Conservation (phyloP, 2,888 invertebrate species). For the Mesochorus sp. region DNA sequence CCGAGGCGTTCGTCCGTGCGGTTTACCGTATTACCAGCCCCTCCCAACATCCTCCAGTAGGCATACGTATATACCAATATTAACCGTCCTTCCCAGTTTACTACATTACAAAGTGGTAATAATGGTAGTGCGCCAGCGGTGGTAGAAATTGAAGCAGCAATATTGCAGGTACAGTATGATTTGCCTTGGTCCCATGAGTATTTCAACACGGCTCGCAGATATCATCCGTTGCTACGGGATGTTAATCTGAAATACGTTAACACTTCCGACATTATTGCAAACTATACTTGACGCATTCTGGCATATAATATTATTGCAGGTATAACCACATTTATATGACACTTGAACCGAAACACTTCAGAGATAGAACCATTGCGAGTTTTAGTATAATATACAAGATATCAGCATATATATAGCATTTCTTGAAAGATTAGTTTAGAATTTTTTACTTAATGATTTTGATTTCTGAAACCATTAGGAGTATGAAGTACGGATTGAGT, state of each 20-base stretch:
- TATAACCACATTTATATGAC: neutral
- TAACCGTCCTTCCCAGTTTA: constrained; percentile 71
- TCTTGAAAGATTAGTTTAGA: neutral
- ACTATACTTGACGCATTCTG: constrained; percentile 67
- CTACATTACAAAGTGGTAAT: constrained; percentile 32
- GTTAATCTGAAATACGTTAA: constrained; percentile 76
- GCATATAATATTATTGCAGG: constrained; percentile 34
- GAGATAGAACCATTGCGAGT: constrained; percentile 27
- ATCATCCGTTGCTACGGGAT: constrained; percentile 76
- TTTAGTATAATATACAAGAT: constrained; percentile 19
- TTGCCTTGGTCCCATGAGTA: constrained; percentile 59
- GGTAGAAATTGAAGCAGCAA: constrained; percentile 19
- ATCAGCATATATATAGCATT: neutral
- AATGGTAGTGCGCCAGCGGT: constrained; percentile 24
- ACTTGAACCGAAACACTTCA: constrained; percentile 1
- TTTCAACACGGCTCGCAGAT: constrained; percentile 72
- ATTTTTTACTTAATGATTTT: constrained; percentile 27
- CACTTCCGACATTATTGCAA: constrained; percentile 70
- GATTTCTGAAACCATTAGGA: neutral
- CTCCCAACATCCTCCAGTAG: constrained; percentile 69
- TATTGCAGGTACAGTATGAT: constrained; percentile 35
- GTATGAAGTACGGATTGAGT: neutral
- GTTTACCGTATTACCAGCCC: constrained; percentile 61
- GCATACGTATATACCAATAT: constrained; percentile 9
- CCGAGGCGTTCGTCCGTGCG: constrained; percentile 37